Percentiles rank a stretch among this genome's conserved stretches.
Evolutionary conservation across 2,888 invertebrate species (phyloP).

Genomic region (Caenorhabditis panamensis): DNA sequence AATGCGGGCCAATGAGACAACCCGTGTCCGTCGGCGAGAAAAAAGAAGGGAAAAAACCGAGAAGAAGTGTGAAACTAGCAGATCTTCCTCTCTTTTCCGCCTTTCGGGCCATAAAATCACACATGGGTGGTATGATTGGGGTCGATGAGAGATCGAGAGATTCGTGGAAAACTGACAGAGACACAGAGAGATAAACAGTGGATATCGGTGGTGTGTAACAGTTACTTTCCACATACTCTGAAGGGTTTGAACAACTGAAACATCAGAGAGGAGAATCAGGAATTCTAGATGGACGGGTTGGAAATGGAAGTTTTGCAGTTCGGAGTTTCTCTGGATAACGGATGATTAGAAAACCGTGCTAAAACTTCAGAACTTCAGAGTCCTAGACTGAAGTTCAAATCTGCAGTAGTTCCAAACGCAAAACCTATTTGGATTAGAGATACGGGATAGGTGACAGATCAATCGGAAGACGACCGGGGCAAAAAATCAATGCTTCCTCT

Average conservation of each 20-base stretch:
- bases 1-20: neutral
- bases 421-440: too few relatives aligned
- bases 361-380: too few relatives aligned
- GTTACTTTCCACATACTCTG: too few relatives aligned
- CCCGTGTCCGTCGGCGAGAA: slow-evolving; percentile 4
- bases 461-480: neutral
- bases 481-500: neutral
- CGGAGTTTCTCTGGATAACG: too few relatives aligned
- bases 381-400: too few relatives aligned
- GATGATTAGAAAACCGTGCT: too few relatives aligned
- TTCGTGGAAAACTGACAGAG: slow-evolving; percentile 1
- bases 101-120: slow-evolving; percentile 39
- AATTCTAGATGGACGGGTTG: too few relatives aligned
- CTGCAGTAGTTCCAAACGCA: too few relatives aligned
- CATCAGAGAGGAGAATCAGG: too few relatives aligned
- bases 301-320: too few relatives aligned
- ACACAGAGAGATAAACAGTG: neutral
- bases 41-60: too few relatives aligned
- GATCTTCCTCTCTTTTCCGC: slow-evolving; percentile 9
- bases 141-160: slow-evolving; percentile 19
- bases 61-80: slow-evolving; percentile 34
- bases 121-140: slow-evolving; percentile 33
- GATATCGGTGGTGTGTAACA: neutral
- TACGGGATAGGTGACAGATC: neutral
- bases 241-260: too few relatives aligned